Percentiles rank a stretch among this genome's conserved stretches.
These are phyloP conservation scores for Embiotoca jacksoni DNA, from an alignment of 2,113 vertebrate genomes.

Conservation along the genomic window DNA sequence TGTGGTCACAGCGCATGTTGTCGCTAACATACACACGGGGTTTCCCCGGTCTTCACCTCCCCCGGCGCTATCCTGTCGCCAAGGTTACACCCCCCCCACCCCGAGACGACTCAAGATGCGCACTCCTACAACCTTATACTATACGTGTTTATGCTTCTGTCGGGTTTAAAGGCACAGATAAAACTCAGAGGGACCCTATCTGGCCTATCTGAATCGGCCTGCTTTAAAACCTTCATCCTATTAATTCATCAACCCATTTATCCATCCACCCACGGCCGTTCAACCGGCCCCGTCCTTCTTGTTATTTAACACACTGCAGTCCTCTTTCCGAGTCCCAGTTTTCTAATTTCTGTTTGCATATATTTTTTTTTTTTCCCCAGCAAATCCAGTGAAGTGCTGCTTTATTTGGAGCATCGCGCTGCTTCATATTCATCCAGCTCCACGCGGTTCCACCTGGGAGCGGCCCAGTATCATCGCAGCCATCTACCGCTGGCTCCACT, in stretches of 20 bases:
- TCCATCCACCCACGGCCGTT: slow-evolving; percentile 39
- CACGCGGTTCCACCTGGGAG: slow-evolving; percentile 44
- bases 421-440: slow-evolving; percentile 52
- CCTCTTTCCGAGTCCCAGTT: background rate
- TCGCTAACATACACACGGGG: too few relatives aligned
- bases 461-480: slow-evolving; percentile 47
- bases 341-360: slow-evolving; percentile 2
- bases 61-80: too few relatives aligned
- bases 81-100: too few relatives aligned
- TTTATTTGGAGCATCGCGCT: slow-evolving; percentile 5
- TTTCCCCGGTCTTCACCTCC: too few relatives aligned
- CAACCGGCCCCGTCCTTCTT: slow-evolving; percentile 13
- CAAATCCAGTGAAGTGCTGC: background rate
- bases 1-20: too few relatives aligned
- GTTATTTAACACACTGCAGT: background rate
- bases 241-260: slow-evolving; percentile 43
- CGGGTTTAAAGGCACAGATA: too few relatives aligned
- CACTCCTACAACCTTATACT: too few relatives aligned
- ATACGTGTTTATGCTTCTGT: too few relatives aligned
- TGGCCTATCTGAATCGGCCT: slow-evolving; percentile 15
- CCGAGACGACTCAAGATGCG: too few relatives aligned
- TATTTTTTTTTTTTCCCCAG: background rate
- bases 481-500: slow-evolving; percentile 42
- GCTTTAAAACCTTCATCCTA: slow-evolving; percentile 53
- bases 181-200: too few relatives aligned